These are phyloP conservation scores for Poeciliopsis presidionis DNA, from an alignment of 2,797 vertebrate species.

Conservation along the genomic window DNA sequence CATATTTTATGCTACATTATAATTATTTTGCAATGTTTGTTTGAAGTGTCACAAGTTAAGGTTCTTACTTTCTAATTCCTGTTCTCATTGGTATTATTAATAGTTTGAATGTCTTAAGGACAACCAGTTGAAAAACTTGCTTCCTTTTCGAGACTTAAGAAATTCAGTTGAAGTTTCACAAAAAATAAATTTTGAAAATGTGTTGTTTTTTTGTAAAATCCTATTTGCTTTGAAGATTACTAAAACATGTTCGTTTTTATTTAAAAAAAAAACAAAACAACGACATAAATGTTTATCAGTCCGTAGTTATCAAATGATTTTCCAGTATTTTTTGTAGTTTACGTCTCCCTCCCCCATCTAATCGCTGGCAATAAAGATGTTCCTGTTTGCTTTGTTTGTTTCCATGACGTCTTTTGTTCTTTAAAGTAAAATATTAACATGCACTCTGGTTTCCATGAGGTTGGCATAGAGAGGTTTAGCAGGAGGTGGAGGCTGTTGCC, in stretches of 20 bases:
- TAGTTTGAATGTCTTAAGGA: background rate
- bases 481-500: slow-evolving; percentile 68
- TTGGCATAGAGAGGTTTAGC: slow-evolving; percentile 47
- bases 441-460: slow-evolving; percentile 29
- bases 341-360: background rate
- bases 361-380: background rate
- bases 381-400: slow-evolving; percentile 33
- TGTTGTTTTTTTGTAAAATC: background rate
- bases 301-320: background rate
- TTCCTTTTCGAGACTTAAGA: background rate
- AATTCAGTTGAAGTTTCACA: background rate
- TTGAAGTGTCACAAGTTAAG: background rate
- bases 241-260: background rate
- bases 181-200: background rate
- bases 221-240: background rate
- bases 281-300: background rate
- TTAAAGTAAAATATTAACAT: slow-evolving; percentile 53
- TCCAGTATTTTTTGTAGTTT: background rate
- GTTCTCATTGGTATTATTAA: background rate
- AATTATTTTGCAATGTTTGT: background rate
- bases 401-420: slow-evolving; percentile 49
- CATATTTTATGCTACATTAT: background rate
- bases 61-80: background rate
- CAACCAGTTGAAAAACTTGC: too few species aligned
- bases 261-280: background rate